Base-by-base conservation (phyloP, 1,140 invertebrate species). In the Vollenhovia emeryi region DNA sequence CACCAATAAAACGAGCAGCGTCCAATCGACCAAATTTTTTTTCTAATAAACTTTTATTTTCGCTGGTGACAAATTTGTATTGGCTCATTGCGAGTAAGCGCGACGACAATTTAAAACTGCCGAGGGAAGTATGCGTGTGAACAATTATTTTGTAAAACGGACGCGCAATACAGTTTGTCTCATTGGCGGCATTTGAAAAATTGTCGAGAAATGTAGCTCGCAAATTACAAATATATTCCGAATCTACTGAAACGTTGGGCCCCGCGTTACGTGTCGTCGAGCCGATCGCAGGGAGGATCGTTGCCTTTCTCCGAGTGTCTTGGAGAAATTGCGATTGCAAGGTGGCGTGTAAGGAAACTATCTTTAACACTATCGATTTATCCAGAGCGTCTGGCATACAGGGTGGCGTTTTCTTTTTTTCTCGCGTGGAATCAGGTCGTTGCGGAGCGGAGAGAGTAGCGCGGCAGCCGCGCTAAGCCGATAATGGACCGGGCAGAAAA, bases 401-500 rank as follows among this genome's bases (percentile, higher is more conserved):
- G 24, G 57, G 36, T 71, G 36, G 36, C 24, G 36, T n/a, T 71
- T 78, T 43, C n/a, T 11, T 69, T 57, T 69, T 71, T 69, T 59
- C 66, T 73, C 66, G n/a, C 40, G 30, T 55, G 21, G 76, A 79
- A 69, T 59, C 60, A 55, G 76, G 76, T 82, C 76, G 45, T 52
- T 50, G 57, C 27, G 59, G 48, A 79, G 55, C n/a, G 57, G 9
- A 45, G 78, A 62, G 80, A 76, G 55, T 18, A 84, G 57, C 73
- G 30, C 40, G 4, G 60, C 59, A 64, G 57, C 24, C 21, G 40
- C 45, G 13, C 48, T 88, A 91, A 92, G 86, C 92, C 87, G 91
- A 87, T 93, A 93, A 92, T 92, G 88, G 91, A 84, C 76, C 33
- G 84, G 69, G 24, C 62, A 86, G 86, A 89, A 90, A 91, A 91